These are phyloP conservation scores for Drosophila imparisetae DNA, from an alignment of 2,888 invertebrate species.

Conservation along the genomic window DNA sequence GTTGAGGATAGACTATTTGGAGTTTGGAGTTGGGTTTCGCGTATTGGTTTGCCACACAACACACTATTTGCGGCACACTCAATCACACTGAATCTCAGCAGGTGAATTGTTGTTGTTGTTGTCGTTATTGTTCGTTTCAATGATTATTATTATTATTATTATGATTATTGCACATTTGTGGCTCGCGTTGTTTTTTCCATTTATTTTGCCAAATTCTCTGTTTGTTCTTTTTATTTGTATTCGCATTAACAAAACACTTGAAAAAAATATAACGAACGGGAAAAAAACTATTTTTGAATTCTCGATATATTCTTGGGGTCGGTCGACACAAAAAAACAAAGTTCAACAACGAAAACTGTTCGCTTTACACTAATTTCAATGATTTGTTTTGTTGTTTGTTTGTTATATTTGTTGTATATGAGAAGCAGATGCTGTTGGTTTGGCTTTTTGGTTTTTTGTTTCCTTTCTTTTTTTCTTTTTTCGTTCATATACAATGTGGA, in stretches of 20 bases:
- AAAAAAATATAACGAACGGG: conserved; percentile 33
- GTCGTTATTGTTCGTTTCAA: conserved; percentile 1
- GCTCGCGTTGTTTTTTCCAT: conserved; percentile 1
- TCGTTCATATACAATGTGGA: background rate
- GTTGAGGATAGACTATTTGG: background rate
- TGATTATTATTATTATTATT: background rate
- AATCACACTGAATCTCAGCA: conserved; percentile 23
- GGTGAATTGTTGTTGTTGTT: conserved; percentile 9
- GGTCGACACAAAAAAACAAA: conserved; percentile 9
- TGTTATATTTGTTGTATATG: background rate
- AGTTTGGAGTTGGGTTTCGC: background rate
- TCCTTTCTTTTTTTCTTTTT: background rate
- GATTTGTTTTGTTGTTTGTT: conserved; percentile 5
- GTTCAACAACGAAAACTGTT: conserved; percentile 17
- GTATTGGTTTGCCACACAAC: background rate
- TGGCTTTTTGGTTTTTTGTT: background rate
- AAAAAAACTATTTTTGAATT: conserved; percentile 32
- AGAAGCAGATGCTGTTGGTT: background rate
- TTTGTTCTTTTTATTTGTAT: conserved; percentile 8
- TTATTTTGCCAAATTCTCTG: conserved; percentile 11
- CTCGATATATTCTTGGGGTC: background rate
- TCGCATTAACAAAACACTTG: conserved; percentile 24
- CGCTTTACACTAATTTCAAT: conserved; percentile 9
- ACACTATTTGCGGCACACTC: conserved; percentile 8
- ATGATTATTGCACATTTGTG: conserved; percentile 42